Percentiles rank a stretch among this genome's conserved stretches.
Conservation (phyloP, 2,797 vertebrate species). For the Brachymystax lenok region DNA sequence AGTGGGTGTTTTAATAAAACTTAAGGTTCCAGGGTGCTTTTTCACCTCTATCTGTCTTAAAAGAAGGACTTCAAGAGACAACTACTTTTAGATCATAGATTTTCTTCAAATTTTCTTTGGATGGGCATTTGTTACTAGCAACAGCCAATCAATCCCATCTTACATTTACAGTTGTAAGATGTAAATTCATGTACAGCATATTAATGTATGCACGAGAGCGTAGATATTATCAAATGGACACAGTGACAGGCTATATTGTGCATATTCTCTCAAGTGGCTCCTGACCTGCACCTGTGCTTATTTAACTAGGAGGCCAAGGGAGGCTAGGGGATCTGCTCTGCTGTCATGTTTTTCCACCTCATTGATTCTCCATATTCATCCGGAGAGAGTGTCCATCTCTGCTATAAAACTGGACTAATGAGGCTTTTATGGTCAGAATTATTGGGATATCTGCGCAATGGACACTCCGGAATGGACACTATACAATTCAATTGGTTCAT, state of each 20-base stretch:
- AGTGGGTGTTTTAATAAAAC: constrained; percentile 25
- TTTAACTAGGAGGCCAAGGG: constrained; percentile 15
- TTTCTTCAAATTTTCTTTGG: neutral
- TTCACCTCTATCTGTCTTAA: neutral
- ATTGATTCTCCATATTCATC: constrained; percentile 46
- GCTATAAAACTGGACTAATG: constrained; percentile 64
- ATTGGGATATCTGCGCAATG: constrained; percentile 26
- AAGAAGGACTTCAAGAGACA: too few relatives aligned
- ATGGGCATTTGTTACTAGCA: neutral
- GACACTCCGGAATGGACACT: neutral
- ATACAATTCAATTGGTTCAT: neutral
- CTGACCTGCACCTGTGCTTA: constrained; percentile 40
- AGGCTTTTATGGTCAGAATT: constrained; percentile 61
- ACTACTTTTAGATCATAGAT: neutral
- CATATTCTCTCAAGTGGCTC: constrained; percentile 25
- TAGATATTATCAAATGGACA: neutral
- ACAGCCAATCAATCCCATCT: neutral
- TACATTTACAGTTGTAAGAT: neutral
- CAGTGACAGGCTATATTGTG: neutral
- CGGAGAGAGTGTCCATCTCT: constrained; percentile 13
- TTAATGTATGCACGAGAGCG: neutral
- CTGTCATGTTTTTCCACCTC: constrained; percentile 47
- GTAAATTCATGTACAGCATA: neutral
- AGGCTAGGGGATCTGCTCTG: constrained; percentile 51
- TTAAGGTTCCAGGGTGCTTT: constrained; percentile 36